Evolutionary conservation across 30 jellyfish, hydroid and myxozoan species (phyloP), one percentile per base, ranked within the genome.

Genomic region (Hydractinia echinata): DNA sequence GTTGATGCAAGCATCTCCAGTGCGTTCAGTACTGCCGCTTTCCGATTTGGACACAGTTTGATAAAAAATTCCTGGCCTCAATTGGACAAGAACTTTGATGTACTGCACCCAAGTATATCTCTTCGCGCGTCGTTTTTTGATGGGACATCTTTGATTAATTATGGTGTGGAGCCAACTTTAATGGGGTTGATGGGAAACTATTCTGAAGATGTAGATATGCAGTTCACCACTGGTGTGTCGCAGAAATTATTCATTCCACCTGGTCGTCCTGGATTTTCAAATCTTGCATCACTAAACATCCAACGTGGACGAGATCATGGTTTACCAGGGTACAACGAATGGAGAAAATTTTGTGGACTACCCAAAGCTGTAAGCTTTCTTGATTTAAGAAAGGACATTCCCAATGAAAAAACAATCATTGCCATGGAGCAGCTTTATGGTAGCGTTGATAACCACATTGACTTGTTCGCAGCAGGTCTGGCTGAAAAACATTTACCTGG

Each of bases 281-380:
- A 83, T 53, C 78, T 83, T 44, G 85, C 62, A 6, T 89, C 92
- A 19, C 4, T 76, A n/a, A 83, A 83, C 66, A 9, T 83, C 3
- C 92, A 83, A 76, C 89, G 92, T 9, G 92, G 92, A 18, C 56
- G 92, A 54, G 92, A 83, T 64, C 92, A 83, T 66, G 92, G 92
- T 21, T 44, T 83, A 7, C 90, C 92, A 5, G 73, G 89, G 6
- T 83, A 83, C 73, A 60, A 61, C 54, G 14, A 52, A 19, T 83
- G 18, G 39, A 16, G 92, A 10, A 39, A 73, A 21, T 19, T 21
- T 18, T 83, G 92, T 54, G 51, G 54, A 15, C 71, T 73, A 15
- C 30, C 61, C 19, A 54, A 7, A 15, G 72, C 73, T 53, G n/a
- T 11, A 1, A 62, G 56, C 7, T 20, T 51, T 6, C 79, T 48